phyloP scores from a whole-genome alignment of 1,140 invertebrate genomes.

The Battus philenor region DNA sequence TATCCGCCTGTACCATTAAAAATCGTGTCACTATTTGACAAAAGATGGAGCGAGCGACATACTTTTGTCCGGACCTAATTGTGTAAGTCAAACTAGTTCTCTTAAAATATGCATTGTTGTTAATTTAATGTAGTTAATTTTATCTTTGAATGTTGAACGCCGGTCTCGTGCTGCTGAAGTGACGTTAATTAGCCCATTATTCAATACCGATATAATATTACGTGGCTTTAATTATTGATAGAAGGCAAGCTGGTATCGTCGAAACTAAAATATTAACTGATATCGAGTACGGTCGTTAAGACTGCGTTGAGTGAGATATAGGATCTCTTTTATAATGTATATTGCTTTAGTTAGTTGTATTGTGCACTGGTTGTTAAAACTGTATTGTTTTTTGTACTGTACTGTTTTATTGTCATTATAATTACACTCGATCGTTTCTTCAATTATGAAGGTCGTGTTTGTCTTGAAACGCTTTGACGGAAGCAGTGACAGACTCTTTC shows the following conservation, averaged over 20 bases:
- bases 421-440: too few species aligned
- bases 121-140: constrained; percentile 29
- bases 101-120: constrained; percentile 32
- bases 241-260: neutral
- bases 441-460: too few species aligned
- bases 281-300: neutral
- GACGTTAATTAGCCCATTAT: constrained; percentile 35
- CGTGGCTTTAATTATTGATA: constrained; percentile 16
- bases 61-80: constrained; percentile 29
- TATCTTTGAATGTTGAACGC: constrained; percentile 33
- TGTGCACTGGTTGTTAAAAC: too few species aligned
- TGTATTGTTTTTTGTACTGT: too few species aligned
- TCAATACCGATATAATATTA: constrained; percentile 18
- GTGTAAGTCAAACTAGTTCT: constrained; percentile 23
- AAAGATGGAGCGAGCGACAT: constrained; percentile 44
- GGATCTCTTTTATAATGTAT: too few species aligned
- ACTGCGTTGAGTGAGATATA: too few species aligned
- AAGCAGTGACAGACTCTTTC: too few species aligned
- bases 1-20: constrained; percentile 25
- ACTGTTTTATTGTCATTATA: too few species aligned
- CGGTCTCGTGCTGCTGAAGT: constrained; percentile 42
- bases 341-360: too few species aligned
- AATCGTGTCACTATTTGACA: constrained; percentile 26
- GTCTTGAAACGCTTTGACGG: too few species aligned
- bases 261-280: neutral